Percentiles rank a stretch among this genome's conserved stretches.
phyloP scores from a whole-genome alignment of 2,888 invertebrate species.

The Agrotis puta region DNA sequence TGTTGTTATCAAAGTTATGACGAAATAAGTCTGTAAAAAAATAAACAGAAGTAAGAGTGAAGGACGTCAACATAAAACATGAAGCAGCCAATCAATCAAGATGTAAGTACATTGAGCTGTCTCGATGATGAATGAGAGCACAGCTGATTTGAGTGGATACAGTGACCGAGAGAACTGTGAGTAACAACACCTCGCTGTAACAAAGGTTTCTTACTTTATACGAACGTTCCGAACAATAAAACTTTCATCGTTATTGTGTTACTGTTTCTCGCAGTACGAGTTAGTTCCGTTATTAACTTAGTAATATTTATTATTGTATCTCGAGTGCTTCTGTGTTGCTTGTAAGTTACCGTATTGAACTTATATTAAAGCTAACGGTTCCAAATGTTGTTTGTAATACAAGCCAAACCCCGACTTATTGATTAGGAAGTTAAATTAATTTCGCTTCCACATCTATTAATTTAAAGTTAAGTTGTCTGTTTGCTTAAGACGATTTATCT shows the following conservation, averaged over 20 bases:
- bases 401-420: slow-evolving; percentile 23
- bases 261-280: slow-evolving; percentile 3
- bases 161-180: neutral
- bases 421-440: slow-evolving; percentile 35
- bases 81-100: slow-evolving; percentile 3
- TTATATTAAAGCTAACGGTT: slow-evolving; percentile 13
- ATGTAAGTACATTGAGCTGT: neutral
- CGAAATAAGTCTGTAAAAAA: neutral
- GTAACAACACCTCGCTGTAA: neutral
- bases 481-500: slow-evolving; percentile 31
- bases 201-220: slow-evolving; percentile 4
- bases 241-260: slow-evolving; percentile 13
- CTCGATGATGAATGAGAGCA: neutral
- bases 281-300: slow-evolving; percentile 19
- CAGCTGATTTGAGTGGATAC: neutral
- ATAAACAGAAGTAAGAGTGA: neutral
- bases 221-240: slow-evolving; percentile 13
- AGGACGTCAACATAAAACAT: neutral
- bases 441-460: slow-evolving; percentile 32
- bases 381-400: slow-evolving; percentile 26
- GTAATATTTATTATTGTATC: slow-evolving; percentile 26
- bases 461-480: slow-evolving; percentile 41
- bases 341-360: neutral
- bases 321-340: slow-evolving; percentile 4
- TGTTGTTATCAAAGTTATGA: neutral